Conservation (phyloP, 2,888 invertebrate species). For the Erannis defoliaria region DNA sequence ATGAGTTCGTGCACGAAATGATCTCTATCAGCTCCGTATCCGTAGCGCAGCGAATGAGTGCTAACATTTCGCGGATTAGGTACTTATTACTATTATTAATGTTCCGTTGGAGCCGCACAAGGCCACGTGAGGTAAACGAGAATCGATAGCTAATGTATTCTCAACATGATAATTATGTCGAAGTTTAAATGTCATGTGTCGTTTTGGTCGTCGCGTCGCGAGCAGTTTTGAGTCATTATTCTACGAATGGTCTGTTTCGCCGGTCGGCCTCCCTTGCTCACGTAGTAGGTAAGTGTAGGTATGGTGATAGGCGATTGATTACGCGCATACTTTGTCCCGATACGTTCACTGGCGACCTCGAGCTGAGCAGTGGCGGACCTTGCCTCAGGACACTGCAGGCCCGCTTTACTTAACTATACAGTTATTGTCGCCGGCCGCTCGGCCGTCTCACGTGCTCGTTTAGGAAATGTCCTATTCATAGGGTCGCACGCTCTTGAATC, state of each 20-base stretch:
- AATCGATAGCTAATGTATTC: constrained; percentile 25
- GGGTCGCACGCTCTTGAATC: constrained; percentile 51
- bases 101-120: constrained; percentile 24
- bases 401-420: constrained; percentile 29
- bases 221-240: constrained; percentile 27
- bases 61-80: constrained; percentile 4
- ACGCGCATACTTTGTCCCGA: constrained; percentile 66
- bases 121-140: constrained; percentile 30
- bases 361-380: constrained; percentile 66
- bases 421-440: constrained; percentile 50
- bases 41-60: constrained; percentile 4
- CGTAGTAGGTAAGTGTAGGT: constrained; percentile 37
- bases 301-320: constrained; percentile 56
- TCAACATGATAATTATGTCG: constrained; percentile 17
- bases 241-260: constrained; percentile 32
- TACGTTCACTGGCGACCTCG: constrained; percentile 82
- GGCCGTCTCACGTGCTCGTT: constrained; percentile 48
- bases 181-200: constrained; percentile 39
- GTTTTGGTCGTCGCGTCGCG: constrained; percentile 24
- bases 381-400: constrained; percentile 65
- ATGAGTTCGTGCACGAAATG: constrained; percentile 29
- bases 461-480: constrained; percentile 52
- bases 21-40: constrained; percentile 16
- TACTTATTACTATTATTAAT: constrained; percentile 18
- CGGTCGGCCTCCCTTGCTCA: constrained; percentile 37